Conservation (phyloP, 2,888 invertebrate species). For the Agrotis puta region DNA sequence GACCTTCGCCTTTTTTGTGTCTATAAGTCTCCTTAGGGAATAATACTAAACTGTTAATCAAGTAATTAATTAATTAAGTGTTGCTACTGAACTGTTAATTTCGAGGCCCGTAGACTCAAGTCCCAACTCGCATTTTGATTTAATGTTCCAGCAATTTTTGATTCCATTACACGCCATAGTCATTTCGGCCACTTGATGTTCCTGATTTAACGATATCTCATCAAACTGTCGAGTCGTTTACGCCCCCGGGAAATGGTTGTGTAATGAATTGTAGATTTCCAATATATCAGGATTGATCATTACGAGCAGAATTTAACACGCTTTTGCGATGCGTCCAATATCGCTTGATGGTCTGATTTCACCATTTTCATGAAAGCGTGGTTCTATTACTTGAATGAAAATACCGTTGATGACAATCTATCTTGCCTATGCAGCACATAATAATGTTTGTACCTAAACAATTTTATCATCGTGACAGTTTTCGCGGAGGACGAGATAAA, state of each 20-base stretch:
- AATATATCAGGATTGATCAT: slow-evolving; percentile 35
- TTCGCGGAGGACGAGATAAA: slow-evolving; percentile 43
- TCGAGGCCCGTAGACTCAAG: neutral
- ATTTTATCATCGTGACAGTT: slow-evolving; percentile 39
- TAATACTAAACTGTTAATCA: neutral
- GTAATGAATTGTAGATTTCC: slow-evolving; percentile 45
- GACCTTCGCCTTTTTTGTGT: neutral
- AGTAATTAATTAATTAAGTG: too few species aligned
- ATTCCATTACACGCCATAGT: slow-evolving; percentile 1
- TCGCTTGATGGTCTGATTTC: slow-evolving; percentile 42
- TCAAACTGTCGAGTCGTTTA: slow-evolving; percentile 18
- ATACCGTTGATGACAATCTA: slow-evolving; percentile 17
- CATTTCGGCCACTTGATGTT: slow-evolving; percentile 21
- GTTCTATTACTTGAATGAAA: slow-evolving; percentile 31
- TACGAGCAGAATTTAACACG: slow-evolving; percentile 35
- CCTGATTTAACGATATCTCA: slow-evolving; percentile 22
- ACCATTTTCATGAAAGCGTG: slow-evolving; percentile 27
- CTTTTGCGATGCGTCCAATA: slow-evolving; percentile 37
- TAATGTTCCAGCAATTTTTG: neutral
- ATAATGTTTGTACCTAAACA: slow-evolving; percentile 22
- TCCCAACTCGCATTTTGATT: neutral
- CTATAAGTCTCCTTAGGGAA: neutral
- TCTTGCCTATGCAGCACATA: slow-evolving; percentile 7
- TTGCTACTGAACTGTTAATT: neutral
- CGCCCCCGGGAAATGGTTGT: slow-evolving; percentile 25